Percentiles rank a stretch among this genome's conserved stretches.
These are phyloP conservation scores for Xenopus laevis DNA, from an alignment of 2,113 vertebrate species.

Conservation along the genomic window DNA sequence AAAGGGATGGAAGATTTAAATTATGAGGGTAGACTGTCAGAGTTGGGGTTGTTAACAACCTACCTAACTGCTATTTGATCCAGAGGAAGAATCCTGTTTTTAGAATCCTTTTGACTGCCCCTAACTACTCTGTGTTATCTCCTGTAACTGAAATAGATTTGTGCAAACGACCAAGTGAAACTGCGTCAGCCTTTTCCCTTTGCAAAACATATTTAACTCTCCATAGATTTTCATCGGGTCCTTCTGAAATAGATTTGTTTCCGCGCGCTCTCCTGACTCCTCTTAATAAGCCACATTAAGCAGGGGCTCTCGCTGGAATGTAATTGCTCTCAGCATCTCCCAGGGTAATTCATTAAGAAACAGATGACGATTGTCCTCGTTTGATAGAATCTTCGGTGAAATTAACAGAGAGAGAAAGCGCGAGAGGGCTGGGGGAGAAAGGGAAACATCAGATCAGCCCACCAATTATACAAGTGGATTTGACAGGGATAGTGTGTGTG, in stretches of 20 bases:
- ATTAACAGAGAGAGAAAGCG: constrained; percentile 15
- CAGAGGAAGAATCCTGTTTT: too few species aligned
- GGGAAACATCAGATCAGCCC: constrained; percentile 24
- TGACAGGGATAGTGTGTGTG: constrained; percentile 33
- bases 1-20: too few species aligned
- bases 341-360: constrained; percentile 23
- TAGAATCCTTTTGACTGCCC: too few species aligned
- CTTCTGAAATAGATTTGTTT: not conserved
- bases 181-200: too few species aligned
- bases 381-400: constrained; percentile 13
- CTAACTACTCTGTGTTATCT: too few species aligned
- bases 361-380: constrained; percentile 20
- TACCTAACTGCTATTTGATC: too few species aligned
- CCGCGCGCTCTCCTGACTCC: not conserved
- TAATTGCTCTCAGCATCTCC: constrained; percentile 19
- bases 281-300: constrained; percentile 5
- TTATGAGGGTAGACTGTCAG: too few species aligned
- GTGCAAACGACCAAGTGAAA: too few species aligned
- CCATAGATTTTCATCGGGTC: too few species aligned
- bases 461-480: constrained; percentile 35
- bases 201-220: too few species aligned
- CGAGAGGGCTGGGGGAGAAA: constrained; percentile 19
- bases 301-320: not conserved
- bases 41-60: too few species aligned
- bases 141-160: too few species aligned